Base-by-base conservation (phyloP, 2,888 invertebrate species). In the Lithophane semibrunnea region DNA sequence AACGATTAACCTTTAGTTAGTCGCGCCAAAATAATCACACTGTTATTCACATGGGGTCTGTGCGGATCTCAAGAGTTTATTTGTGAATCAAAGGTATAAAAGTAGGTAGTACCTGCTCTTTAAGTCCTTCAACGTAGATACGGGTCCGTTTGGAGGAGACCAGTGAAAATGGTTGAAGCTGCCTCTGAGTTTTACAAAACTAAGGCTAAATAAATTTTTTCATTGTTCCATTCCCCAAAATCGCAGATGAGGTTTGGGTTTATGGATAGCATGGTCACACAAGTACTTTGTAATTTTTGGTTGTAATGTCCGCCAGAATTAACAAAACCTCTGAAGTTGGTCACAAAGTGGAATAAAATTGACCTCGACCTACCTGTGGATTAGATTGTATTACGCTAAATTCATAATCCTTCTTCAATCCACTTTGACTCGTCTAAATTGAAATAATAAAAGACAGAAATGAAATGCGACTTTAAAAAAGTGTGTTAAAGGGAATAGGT, bases 401-500 rank as follows among this genome's bases (percentile, higher is more conserved):
- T 77, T 83, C 63, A 69, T 73, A 80, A 75, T 68, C 68, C 29
- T 75, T 72, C 29, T 60, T 69, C 66, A 76, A 68, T 79, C 63
- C 68, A 67, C 67, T 77, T 79, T 67, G 72, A 75, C 29, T 56
- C 75, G 64, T 77, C 66, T 79, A 78, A 86, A 88, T 74, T 85
- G 60, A 72, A 79, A 86, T 82, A 82, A 81, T 82, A 83, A 85
- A 77, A 70, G 73, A 69, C 58, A 13, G 64, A 80, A 83, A 83
- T 76, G 58, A 86, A 80, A 82, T 73, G 67, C 37, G 65, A 80
- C 67, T 77, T 81, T 73, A 29, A 37, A 84, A 84, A 82, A 85
- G 54, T 75, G 78, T 68, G 73, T 75, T 79, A 77, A 85, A 88
- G 82, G 78, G 80, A 88, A 85, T 81, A 83, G 89, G 88, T 86